A percentile compares a stretch with the other conserved stretches of the same genome.
phyloP scores from a whole-genome alignment of 2,113 vertebrate genomes.

The Fregata magnificens region DNA sequence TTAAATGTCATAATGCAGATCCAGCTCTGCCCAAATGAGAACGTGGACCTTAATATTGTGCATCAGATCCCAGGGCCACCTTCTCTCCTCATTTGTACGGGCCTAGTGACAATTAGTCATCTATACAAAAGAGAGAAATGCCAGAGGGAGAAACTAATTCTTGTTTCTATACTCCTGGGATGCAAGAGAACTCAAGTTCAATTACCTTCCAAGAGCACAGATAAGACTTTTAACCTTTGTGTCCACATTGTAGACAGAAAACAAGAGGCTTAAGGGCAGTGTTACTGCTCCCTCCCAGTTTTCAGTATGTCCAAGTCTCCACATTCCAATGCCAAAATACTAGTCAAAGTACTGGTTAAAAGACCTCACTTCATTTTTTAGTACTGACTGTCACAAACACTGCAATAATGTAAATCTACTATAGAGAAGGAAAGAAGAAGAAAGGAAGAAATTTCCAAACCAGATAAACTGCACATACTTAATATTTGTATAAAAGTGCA shows the following conservation, averaged over 20 bases:
- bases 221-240: background rate
- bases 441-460: background rate
- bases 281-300: background rate
- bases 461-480: background rate
- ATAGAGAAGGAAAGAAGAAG: background rate
- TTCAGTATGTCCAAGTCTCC: background rate
- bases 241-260: background rate
- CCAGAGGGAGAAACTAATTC: conserved; percentile 23
- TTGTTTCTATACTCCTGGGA: background rate
- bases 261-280: background rate
- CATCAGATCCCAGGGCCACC: background rate
- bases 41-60: background rate
- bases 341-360: background rate
- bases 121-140: conserved; percentile 35
- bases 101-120: conserved; percentile 15
- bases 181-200: background rate
- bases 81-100: background rate
- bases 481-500: background rate
- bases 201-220: background rate
- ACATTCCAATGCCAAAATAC: background rate
- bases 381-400: background rate
- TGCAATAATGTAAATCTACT: background rate
- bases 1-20: conserved; percentile 6
- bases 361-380: background rate
- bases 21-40: background rate